phyloP scores from a whole-genome alignment of 2,113 vertebrate genomes.

The Thinocorus orbignyianus region DNA sequence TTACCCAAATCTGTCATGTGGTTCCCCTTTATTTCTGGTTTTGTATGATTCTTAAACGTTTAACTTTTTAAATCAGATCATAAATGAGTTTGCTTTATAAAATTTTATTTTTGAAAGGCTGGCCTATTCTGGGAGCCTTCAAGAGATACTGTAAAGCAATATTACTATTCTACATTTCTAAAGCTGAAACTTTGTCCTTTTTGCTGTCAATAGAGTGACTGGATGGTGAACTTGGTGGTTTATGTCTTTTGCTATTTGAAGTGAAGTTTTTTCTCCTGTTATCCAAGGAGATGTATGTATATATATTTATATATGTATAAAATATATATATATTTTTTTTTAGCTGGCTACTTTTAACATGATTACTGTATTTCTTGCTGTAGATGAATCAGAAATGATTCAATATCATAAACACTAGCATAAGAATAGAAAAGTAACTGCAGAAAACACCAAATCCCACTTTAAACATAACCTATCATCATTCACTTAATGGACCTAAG shows the following conservation, averaged over 20 bases:
- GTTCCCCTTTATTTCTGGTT: neutral
- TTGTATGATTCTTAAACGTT: neutral
- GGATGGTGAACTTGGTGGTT: neutral
- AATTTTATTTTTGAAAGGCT: neutral
- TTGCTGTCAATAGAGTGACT: neutral
- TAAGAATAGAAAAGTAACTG: neutral
- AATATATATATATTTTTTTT: neutral
- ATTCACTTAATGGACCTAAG: neutral
- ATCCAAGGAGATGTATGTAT: neutral
- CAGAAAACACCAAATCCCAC: neutral
- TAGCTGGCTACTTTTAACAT: neutral
- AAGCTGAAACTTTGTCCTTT: neutral
- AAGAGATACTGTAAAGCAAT: neutral
- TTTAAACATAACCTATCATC: neutral
- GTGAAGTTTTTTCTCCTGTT: neutral
- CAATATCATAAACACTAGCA: neutral
- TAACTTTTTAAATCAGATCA: neutral
- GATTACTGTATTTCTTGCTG: neutral
- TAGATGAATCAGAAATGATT: constrained; percentile 28
- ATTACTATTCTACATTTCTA: neutral
- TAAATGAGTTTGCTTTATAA: neutral
- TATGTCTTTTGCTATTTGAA: neutral
- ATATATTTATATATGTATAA: neutral
- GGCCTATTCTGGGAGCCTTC: neutral
- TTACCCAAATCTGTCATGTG: neutral